Conservation (phyloP, 2,113 vertebrate species). For the Opisthocomus hoazin region DNA sequence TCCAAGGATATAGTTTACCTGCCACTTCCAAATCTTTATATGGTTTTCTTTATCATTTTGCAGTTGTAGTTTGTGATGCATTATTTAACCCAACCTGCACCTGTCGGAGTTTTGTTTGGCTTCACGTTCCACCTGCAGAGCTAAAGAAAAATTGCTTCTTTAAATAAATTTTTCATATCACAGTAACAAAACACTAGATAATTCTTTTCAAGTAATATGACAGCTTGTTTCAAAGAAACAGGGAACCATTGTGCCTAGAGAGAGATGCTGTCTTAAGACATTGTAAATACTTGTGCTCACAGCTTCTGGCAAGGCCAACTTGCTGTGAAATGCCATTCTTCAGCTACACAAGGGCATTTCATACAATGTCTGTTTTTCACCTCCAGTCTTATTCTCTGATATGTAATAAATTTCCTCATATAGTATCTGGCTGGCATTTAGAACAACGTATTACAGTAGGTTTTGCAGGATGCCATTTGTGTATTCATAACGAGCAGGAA, state of each 20-base stretch:
- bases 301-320: not conserved
- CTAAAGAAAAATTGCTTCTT: not conserved
- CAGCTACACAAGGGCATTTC: not conserved
- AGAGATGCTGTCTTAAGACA: not conserved
- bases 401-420: not conserved
- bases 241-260: not conserved
- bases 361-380: not conserved
- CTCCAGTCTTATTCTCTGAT: not conserved
- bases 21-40: not conserved
- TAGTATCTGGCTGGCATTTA: not conserved
- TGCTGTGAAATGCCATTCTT: not conserved
- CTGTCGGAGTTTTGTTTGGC: not conserved
- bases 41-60: not conserved
- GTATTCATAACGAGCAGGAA: not conserved
- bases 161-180: not conserved
- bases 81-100: not conserved
- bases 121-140: not conserved
- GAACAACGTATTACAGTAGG: not conserved
- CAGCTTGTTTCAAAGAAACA: constrained; percentile 2
- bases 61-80: not conserved
- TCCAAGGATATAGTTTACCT: not conserved
- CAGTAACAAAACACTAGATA: constrained; percentile 5
- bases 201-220: not conserved
- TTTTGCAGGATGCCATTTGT: not conserved
- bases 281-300: not conserved